These are phyloP conservation scores for Rhyacophila brunnea DNA, from an alignment of 1,140 invertebrate genomes.

Conservation along the genomic window DNA sequence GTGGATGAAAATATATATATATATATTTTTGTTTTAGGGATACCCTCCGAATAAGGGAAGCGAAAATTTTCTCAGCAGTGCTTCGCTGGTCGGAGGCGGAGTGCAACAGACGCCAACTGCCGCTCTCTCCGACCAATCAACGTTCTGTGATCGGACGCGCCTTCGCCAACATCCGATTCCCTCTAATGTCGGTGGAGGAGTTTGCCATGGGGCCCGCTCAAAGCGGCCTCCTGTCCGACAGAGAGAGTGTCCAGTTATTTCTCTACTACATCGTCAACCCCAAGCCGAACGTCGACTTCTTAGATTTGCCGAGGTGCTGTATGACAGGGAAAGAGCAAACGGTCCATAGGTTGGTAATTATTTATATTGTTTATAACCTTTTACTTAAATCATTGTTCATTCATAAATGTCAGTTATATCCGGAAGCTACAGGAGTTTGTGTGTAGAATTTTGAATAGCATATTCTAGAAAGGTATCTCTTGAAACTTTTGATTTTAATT, in stretches of 20 bases:
- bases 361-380: no score
- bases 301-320: slow-evolving; percentile 74
- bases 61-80: slow-evolving; percentile 75
- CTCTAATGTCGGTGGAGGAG: slow-evolving; percentile 85
- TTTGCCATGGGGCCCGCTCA: slow-evolving; percentile 81
- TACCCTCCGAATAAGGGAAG: slow-evolving; percentile 78
- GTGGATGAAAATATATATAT: no score
- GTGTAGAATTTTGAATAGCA: no score
- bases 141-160: slow-evolving; percentile 66
- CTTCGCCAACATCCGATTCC: slow-evolving; percentile 76
- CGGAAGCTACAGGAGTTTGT: no score
- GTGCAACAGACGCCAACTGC: slow-evolving; percentile 66
- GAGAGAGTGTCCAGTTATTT: slow-evolving; percentile 76
- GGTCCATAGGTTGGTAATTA: slow-evolving; percentile 52
- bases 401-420: no score
- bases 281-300: slow-evolving; percentile 70
- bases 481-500: no score
- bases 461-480: no score
- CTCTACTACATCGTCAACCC: slow-evolving; percentile 80
- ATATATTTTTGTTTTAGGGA: slow-evolving; percentile 55
- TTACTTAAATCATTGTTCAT: no score
- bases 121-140: slow-evolving; percentile 70
- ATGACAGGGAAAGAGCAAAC: slow-evolving; percentile 82
- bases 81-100: slow-evolving; percentile 79
- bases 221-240: slow-evolving; percentile 71